These are phyloP conservation scores for Brevipalpus yothersi DNA, from an alignment of 1,140 invertebrate genomes.

Conservation along the genomic window DNA sequence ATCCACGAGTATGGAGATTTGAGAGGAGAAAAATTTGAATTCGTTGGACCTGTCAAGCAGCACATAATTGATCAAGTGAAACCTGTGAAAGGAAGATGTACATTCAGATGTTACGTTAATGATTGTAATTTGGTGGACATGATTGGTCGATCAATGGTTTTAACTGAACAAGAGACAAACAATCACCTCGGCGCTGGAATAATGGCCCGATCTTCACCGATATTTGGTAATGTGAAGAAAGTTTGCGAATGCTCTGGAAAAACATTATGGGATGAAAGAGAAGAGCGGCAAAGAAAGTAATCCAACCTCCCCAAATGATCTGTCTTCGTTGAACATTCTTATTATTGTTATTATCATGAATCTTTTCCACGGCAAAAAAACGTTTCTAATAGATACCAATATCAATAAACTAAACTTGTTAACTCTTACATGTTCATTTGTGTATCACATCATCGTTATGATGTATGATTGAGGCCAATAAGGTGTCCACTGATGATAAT, in stretches of 20 bases:
- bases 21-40: neutral
- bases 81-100: neutral
- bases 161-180: neutral
- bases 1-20: slow-evolving; percentile 14
- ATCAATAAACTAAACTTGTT: neutral
- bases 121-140: slow-evolving; percentile 4
- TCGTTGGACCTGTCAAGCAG: neutral
- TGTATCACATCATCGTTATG: neutral
- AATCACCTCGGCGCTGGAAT: slow-evolving; percentile 5
- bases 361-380: neutral
- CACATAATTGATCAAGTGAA: neutral
- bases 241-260: slow-evolving; percentile 9
- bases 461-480: too few relatives aligned
- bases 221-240: slow-evolving; percentile 8
- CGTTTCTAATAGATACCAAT: neutral
- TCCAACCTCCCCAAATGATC: neutral
- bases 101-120: slow-evolving; percentile 1
- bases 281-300: neutral
- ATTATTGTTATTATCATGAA: neutral
- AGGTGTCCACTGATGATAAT: too few relatives aligned
- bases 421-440: neutral
- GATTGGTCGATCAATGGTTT: slow-evolving; percentile 7
- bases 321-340: neutral
- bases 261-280: slow-evolving; percentile 10
- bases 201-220: slow-evolving; percentile 7